Evolutionary conservation across 2,797 vertebrate species (phyloP), one percentile per base, ranked within the genome.

Genomic region (Hephaestus fuliginosus): DNA sequence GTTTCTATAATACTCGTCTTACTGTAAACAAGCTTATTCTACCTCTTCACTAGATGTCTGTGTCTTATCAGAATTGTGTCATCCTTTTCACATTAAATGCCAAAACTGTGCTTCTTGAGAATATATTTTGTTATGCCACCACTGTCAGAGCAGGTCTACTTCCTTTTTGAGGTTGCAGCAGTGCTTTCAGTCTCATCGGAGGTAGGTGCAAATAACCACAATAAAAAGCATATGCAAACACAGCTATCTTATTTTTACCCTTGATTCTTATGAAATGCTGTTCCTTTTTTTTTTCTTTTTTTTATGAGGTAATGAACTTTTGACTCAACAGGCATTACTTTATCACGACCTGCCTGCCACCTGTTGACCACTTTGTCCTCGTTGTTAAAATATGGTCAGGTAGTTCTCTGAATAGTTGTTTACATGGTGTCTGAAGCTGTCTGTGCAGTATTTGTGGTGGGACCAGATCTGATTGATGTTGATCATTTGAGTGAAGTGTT

Each of bases 171-270:
- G 82, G 80, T 66, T 78, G 76, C 78, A 75, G 77, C 64, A 75
- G 60, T 25, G 72, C 83, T 87, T 91, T 90, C 90, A 78, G 78
- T 86, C 70, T 87, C 66, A 53, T 52, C 64, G 28, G 12, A 87
- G 78, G 68, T 77, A 80, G 72, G 83, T 90, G 87, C 87, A 92
- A 72, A 73, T 79, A 39, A 91, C 94, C 92, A 88, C 93, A 95
- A 87, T 81, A 91, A 89, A 92, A 89, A 76, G 52, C 46, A 43
- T 78, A 64, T 52, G 87, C 86, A 88, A 83, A 88, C 80, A 89
- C 1, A 52, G 67, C 57, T 74, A 57, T 78, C 78, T 84, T 80
- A 79, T 79, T 75, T 65, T 71, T 74, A 70, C 63, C 18, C 39
- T 68, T 2, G 22, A 41, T 84, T 89, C 88, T 88, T 84, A 85